Base-by-base conservation (phyloP, 2,797 vertebrate genomes). In the Taenioides sp. region DNA sequence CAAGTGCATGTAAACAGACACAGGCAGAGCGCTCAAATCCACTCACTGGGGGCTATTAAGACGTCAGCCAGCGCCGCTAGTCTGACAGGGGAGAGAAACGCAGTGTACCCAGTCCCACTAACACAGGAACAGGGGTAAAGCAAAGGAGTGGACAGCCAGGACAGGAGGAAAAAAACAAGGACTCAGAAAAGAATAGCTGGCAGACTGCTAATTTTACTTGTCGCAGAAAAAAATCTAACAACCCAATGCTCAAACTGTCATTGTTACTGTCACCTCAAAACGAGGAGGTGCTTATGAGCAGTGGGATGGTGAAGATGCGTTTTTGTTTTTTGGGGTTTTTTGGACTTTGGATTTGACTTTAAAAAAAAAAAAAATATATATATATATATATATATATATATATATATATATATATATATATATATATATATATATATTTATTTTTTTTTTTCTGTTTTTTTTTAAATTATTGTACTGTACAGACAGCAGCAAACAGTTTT, bases 1-100 rank as follows among this genome's bases (percentile, higher is more conserved):
- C 96, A 98, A 97, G 95, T 93, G 94, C 96, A 91, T 95, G 96
- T 97, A 98, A 98, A 98, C 96, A 98, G 95, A 97, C 94, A 96
- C 95, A 97, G 95, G 94, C 95, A 94, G 95, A 97, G 95, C 95
- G 96, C 96, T 97, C 95, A 97, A 96, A 97, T 97, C 96, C 95
- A 97, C 96, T 98, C 96, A 95, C 95, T 95, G 95, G 96, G 96
- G 95, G 96, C 97, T 96, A 98, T 98, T 98, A 98, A 98, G 96
- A 95, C 96, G 95, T 98, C 97, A 98, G 95, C 91, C 92, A 89
- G 93, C 95, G 89, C 94, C 95, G 95, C 96, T 95, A 96, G 94
- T 81, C 87, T 90, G 89, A 89, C 88, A 86, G 80, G 79, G 80
- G 74, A 84, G 70, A 75, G 83, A 80, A 81, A 83, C 82, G 85